Conservation (phyloP, 1,140 invertebrate genomes). For the Apolygus lucorum region DNA sequence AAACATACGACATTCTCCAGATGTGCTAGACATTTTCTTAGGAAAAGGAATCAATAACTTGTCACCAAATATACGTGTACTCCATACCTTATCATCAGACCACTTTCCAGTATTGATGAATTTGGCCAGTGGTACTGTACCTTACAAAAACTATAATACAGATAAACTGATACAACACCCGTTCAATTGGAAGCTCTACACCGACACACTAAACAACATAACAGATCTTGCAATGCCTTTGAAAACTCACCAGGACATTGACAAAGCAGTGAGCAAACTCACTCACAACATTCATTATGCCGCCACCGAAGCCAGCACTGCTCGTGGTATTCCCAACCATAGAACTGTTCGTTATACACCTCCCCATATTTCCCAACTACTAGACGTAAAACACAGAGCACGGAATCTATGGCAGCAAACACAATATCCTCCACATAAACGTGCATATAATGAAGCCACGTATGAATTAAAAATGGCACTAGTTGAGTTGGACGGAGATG, state of each 20-base stretch:
- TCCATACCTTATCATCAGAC: background rate
- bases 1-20: background rate
- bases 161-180: no score
- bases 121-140: background rate
- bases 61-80: background rate
- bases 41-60: background rate
- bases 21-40: slow-evolving; percentile 5
- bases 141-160: background rate
- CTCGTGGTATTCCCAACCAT: background rate
- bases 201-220: background rate
- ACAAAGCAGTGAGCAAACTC: background rate
- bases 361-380: no score
- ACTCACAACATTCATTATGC: background rate
- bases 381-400: no score
- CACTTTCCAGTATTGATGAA: background rate
- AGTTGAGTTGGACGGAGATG: no score
- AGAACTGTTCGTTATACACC: no score
- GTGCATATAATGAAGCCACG: no score
- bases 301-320: background rate
- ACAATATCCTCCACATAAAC: no score
- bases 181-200: no score
- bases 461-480: no score
- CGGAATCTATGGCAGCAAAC: no score
- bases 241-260: background rate
- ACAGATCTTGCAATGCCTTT: background rate